Base-by-base conservation (phyloP, 2,888 invertebrate genomes). In the Acleris cristana region DNA sequence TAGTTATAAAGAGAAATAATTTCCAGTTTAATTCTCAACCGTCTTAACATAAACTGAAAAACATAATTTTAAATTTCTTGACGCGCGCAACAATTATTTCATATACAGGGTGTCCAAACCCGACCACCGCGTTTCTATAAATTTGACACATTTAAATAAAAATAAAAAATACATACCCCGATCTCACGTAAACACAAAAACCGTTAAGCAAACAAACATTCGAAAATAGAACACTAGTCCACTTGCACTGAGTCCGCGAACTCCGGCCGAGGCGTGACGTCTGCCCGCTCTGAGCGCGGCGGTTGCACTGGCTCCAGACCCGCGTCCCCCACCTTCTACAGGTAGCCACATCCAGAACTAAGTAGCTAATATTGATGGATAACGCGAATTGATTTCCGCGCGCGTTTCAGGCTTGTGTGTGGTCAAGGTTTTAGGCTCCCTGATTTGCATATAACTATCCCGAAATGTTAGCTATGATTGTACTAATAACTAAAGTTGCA, bases 321-420 rank as follows among this genome's bases (percentile, higher is more conserved):
- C 86, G 87, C 84, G 83, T 79, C 74, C 73, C 79, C 77, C 82
- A 89, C 91, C 90, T 90, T 92, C 85, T 86, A 89, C 91, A 90
- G 91, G 90, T 91, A 87, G 77, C 76, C 76, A 83, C 82, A 85
- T 86, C 85, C 86, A 84, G 82, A 83, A 79, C 82, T 86, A 86
- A 90, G 89, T 90, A 91, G 87, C 88, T 83, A 81, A 83, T 90
- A 90, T 90, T 89, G 91, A 90, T 86, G 90, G 86, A 86, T 85
- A 88, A 84, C 84, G 85, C 77, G 82, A 86, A 91, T 90, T 88
- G 89, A 89, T 89, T 88, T 86, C 83, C 84, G 72, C 79, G 78
- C 68, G 61, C 19, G 58, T 56, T 51, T 55, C 49, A 52, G 21
- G 52, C n/a, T 30, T 40, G 58, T 57, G 45, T 69, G 58, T 58